Conservation (phyloP, 35 echinoderm and acorn worm genomes). For the Diadema setosum region DNA sequence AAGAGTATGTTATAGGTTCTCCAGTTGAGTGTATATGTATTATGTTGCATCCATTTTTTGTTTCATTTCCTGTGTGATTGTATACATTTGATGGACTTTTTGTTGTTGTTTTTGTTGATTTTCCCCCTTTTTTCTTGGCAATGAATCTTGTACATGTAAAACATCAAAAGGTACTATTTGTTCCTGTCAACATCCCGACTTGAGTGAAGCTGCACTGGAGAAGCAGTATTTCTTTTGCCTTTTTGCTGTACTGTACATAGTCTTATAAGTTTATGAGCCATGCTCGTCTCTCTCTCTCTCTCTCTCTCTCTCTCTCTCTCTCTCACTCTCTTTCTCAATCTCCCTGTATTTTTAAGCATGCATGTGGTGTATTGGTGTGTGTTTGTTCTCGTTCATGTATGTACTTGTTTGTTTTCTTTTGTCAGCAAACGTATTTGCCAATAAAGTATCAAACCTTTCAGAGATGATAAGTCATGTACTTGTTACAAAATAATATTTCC, state of each 20-base stretch:
- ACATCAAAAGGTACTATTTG: neutral
- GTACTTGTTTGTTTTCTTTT: constrained; percentile 2
- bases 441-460: constrained; percentile 36
- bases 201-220: neutral
- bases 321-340: neutral
- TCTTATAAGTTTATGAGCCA: neutral
- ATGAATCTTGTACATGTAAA: neutral
- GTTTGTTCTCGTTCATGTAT: neutral
- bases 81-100: neutral
- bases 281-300: neutral
- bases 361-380: constrained; percentile 23
- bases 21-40: neutral
- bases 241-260: neutral
- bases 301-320: neutral
- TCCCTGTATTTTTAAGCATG: neutral
- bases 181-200: neutral
- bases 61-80: too few species aligned
- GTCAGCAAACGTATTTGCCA: constrained; percentile 34
- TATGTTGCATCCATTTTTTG: too few species aligned
- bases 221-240: neutral
- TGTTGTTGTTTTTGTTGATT: neutral
- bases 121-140: neutral
- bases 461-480: neutral
- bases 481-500: too few species aligned
- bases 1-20: neutral